Conservation (phyloP, 2,113 vertebrate genomes). For the Thinocorus orbignyianus region DNA sequence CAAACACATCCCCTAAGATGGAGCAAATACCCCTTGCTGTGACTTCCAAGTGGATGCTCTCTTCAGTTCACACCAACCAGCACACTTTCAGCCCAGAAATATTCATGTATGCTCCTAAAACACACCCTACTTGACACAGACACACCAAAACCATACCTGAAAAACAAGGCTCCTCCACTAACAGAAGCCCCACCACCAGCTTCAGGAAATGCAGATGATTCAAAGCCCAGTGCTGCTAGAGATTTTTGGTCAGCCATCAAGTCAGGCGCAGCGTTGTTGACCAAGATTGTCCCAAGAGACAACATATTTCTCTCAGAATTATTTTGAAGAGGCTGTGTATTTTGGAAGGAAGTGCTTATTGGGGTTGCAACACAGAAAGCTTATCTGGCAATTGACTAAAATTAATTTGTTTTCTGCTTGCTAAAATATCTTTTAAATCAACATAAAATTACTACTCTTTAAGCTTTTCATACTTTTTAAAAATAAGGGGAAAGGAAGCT, state of each 20-base stretch:
- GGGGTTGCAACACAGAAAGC: not conserved
- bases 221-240: not conserved
- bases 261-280: not conserved
- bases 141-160: not conserved
- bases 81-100: accelerated
- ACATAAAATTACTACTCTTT: not conserved
- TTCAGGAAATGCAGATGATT: not conserved
- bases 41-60: not conserved
- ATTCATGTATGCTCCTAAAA: accelerated
- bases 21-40: not conserved
- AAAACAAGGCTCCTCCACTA: not conserved
- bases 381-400: not conserved
- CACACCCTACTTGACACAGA: not conserved
- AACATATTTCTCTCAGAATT: not conserved
- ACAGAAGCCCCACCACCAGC: not conserved
- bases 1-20: accelerated
- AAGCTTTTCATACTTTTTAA: not conserved
- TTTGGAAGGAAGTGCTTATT: not conserved
- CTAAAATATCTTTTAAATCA: not conserved
- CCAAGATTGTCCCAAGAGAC: not conserved
- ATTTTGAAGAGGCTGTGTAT: not conserved
- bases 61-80: accelerated
- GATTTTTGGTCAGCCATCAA: not conserved
- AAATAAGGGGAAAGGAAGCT: not conserved
- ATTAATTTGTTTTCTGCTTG: not conserved